A percentile compares a stretch with the other conserved stretches of the same genome.
Evolutionary conservation across 2,113 vertebrate species (phyloP).

Genomic region (Thermophis baileyi): DNA sequence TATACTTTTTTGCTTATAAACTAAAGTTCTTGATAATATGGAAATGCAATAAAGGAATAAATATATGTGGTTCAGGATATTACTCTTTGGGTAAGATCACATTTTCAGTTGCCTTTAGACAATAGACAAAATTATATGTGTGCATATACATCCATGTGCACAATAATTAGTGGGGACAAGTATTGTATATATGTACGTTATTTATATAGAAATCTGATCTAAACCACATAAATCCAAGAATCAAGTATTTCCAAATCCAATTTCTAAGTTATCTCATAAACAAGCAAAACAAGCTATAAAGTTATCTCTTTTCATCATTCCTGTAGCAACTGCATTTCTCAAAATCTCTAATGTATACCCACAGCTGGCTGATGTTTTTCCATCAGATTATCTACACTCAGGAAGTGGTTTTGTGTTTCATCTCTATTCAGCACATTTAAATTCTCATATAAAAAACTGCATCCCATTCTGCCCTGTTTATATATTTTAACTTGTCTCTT

Average conservation of each 20-base stretch:
- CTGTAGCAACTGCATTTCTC: not conserved
- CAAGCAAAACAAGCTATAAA: not conserved
- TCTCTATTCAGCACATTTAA: not conserved
- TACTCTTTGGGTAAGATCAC: not conserved
- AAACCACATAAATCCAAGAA: not conserved
- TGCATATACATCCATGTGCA: not conserved
- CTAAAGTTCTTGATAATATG: not conserved
- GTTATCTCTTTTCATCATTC: constrained; percentile 1
- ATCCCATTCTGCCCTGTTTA: not conserved
- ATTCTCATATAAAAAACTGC: constrained; percentile 3
- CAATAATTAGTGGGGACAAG: not conserved
- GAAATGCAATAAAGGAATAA: not conserved
- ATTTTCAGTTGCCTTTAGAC: not conserved
- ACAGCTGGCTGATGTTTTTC: constrained; percentile 12
- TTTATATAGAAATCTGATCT: not conserved
- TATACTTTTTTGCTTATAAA: not conserved
- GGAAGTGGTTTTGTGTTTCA: not conserved
- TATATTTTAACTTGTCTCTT: constrained; percentile 16
- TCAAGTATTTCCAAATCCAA: not conserved
- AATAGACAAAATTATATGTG: not conserved
- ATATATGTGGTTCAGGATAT: not conserved
- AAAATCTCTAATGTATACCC: not conserved
- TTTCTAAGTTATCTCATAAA: not conserved
- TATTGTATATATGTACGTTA: not conserved
- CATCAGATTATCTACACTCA: constrained; percentile 7